phyloP scores from a whole-genome alignment of 2,797 vertebrate species.

The Chelon labrosus region DNA sequence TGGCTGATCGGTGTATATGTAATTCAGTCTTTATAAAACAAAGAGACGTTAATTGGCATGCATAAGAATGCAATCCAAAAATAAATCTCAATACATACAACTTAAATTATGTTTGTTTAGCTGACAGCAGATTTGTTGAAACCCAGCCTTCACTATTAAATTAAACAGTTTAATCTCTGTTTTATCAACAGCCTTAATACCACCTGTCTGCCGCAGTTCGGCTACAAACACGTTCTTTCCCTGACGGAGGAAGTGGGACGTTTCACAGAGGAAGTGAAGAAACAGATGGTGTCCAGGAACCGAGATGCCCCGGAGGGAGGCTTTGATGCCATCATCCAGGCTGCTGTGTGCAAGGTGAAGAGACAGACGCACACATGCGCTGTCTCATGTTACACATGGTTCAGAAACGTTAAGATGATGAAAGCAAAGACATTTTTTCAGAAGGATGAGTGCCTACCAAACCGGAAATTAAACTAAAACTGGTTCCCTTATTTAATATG shows the following conservation, averaged over 20 bases:
- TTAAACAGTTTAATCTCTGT: slow-evolving; percentile 25
- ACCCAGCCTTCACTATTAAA: too few species aligned
- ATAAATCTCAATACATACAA: too few species aligned
- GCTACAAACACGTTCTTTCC: slow-evolving; percentile 94
- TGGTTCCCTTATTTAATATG: background rate
- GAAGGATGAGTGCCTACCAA: background rate
- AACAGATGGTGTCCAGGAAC: slow-evolving; percentile 94
- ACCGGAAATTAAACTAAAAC: background rate
- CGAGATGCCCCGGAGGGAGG: slow-evolving; percentile 94
- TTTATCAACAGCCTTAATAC: slow-evolving; percentile 81
- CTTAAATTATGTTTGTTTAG: too few species aligned
- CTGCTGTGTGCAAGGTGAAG: slow-evolving; percentile 92
- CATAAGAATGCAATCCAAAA: too few species aligned
- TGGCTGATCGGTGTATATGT: too few species aligned
- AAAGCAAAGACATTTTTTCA: background rate
- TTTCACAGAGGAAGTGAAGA: slow-evolving; percentile 95
- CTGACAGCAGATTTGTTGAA: too few species aligned
- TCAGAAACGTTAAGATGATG: background rate
- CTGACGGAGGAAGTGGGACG: slow-evolving; percentile 92
- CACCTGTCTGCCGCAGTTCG: slow-evolving; percentile 93
- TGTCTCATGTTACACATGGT: slow-evolving; percentile 3
- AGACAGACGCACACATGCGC: background rate
- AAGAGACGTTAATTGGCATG: too few species aligned
- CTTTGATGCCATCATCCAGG: slow-evolving; percentile 97
- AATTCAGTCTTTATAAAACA: too few species aligned